Conservation (phyloP, 2,888 invertebrate genomes). For the Lamellibrachia columna region DNA sequence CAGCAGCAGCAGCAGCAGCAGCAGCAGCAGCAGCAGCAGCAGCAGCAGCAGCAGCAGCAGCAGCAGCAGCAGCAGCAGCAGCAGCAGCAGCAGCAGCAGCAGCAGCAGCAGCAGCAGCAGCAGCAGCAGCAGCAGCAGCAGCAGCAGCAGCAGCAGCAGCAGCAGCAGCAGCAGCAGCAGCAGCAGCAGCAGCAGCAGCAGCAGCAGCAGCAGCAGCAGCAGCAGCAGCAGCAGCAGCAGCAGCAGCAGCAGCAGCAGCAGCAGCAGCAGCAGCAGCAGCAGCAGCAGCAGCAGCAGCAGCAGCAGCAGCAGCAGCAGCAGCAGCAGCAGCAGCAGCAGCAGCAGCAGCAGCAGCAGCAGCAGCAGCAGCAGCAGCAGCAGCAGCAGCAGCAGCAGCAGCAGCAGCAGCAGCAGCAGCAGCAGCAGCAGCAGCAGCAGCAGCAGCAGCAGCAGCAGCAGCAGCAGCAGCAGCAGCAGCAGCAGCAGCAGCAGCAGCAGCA, state of each 20-base stretch:
- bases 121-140: constrained; percentile 24
- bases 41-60: constrained; percentile 24
- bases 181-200: neutral
- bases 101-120: constrained; percentile 18
- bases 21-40: constrained; percentile 24
- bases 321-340: constrained; percentile 20
- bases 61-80: neutral
- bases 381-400: constrained; percentile 24
- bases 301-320: constrained; percentile 24
- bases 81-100: neutral
- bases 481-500: constrained; percentile 24
- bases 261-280: neutral
- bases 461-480: constrained; percentile 18
- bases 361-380: neutral
- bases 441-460: neutral
- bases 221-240: constrained; percentile 24
- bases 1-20: neutral
- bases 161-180: neutral
- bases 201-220: constrained; percentile 24
- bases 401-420: constrained; percentile 24
- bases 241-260: neutral
- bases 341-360: neutral
- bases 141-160: constrained; percentile 20
- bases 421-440: neutral
- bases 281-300: constrained; percentile 18